Percentiles rank a stretch among this genome's conserved stretches.
phyloP scores from a whole-genome alignment of 2,888 invertebrate genomes.

The Polyommatus iphigenia region DNA sequence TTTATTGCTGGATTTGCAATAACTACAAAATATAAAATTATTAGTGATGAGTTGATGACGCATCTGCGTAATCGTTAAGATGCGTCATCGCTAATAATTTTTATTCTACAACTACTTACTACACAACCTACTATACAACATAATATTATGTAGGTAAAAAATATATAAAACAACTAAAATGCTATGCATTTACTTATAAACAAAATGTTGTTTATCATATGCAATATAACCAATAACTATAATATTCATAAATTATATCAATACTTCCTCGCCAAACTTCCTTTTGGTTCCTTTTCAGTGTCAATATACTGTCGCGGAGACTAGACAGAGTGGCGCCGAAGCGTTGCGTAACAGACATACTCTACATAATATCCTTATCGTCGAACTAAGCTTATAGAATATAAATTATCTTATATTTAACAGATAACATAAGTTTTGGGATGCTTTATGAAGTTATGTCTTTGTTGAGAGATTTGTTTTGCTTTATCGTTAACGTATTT shows the following conservation, averaged over 20 bases:
- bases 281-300: slow-evolving; percentile 34
- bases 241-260: background rate
- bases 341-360: slow-evolving; percentile 48
- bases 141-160: too few species aligned
- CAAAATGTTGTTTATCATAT: background rate
- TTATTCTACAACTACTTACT: too few species aligned
- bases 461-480: slow-evolving; percentile 5
- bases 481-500: background rate
- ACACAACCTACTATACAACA: too few species aligned
- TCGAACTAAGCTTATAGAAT: background rate
- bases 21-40: too few species aligned
- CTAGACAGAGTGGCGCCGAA: slow-evolving; percentile 62
- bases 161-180: background rate
- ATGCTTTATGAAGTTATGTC: background rate
- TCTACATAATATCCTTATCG: slow-evolving; percentile 31
- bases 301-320: slow-evolving; percentile 42
- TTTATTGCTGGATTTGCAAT: too few species aligned
- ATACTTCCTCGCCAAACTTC: background rate
- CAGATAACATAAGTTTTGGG: background rate
- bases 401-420: slow-evolving; percentile 5
- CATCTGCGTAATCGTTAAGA: too few species aligned
- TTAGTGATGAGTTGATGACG: too few species aligned
- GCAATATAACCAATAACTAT: background rate
- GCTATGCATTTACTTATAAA: background rate
- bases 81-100: too few species aligned